Conservation (phyloP, 1,140 invertebrate genomes). For the Drosophila yakuba region DNA sequence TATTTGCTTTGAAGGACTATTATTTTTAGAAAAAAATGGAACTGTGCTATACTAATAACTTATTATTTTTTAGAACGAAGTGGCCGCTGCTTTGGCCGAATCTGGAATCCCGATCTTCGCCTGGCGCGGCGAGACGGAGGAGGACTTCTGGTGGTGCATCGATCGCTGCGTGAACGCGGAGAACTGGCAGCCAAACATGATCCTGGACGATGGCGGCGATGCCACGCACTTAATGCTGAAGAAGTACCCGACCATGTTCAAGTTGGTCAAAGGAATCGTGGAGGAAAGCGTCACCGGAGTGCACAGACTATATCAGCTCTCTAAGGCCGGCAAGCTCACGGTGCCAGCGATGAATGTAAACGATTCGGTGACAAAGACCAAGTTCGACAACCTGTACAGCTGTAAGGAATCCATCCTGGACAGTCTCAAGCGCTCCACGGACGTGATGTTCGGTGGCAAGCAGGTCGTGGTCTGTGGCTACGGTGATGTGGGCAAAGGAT, state of each 20-base stretch:
- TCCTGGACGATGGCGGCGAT: slow-evolving; percentile 98
- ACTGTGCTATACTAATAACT: not conserved
- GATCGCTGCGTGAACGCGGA: slow-evolving; percentile 96
- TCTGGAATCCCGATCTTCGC: slow-evolving; percentile 95
- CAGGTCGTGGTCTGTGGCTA: slow-evolving; percentile 98
- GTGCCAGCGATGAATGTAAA: slow-evolving; percentile 99
- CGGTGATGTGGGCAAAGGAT: slow-evolving; percentile 99
- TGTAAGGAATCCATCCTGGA: slow-evolving; percentile 84
- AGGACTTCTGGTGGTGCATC: slow-evolving; percentile 99
- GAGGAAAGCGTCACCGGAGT: slow-evolving; percentile 99
- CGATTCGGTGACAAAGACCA: slow-evolving; percentile 99
- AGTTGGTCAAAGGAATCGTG: slow-evolving; percentile 98
- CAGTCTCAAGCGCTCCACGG: slow-evolving; percentile 85
- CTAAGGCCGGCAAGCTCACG: slow-evolving; percentile 96
- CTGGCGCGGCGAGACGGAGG: slow-evolving; percentile 98
- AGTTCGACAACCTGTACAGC: slow-evolving; percentile 93
- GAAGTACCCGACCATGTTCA: slow-evolving; percentile 97
- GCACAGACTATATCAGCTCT: slow-evolving; percentile 97
- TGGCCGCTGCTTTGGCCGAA: slow-evolving; percentile 97
- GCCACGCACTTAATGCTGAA: slow-evolving; percentile 98
- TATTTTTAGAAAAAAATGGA: not conserved
- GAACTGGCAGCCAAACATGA: slow-evolving; percentile 99
- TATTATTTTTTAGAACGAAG: slow-evolving; percentile 91
- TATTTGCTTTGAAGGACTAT: no score
- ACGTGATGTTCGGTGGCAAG: slow-evolving; percentile 99